phyloP scores from a whole-genome alignment of 2,113 vertebrate species.

The Tupaia tana region DNA sequence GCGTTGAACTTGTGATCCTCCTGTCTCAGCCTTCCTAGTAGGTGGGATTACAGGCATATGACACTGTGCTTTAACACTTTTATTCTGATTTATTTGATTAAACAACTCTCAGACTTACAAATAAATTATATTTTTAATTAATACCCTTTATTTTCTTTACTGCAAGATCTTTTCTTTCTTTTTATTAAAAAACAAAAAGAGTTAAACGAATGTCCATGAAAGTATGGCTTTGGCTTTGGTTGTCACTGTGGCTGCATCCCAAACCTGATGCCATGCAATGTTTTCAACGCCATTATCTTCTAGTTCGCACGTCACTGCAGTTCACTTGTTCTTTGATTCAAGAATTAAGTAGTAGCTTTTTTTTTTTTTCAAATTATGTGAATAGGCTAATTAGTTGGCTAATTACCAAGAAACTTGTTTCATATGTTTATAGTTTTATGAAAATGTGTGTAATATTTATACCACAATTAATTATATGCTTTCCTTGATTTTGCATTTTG shows the following conservation, averaged over 20 bases:
- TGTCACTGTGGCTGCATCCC: neutral
- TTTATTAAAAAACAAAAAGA: neutral
- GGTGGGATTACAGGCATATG: too few species aligned
- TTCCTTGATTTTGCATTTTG: neutral
- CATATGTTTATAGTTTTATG: neutral
- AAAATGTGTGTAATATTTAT: neutral
- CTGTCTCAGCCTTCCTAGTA: too few species aligned
- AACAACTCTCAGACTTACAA: neutral
- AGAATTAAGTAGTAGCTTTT: neutral
- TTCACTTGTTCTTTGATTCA: conserved; percentile 17
- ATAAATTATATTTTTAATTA: neutral
- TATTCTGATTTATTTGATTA: neutral
- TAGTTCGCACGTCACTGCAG: neutral
- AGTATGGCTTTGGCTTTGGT: neutral
- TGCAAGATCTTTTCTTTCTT: neutral
- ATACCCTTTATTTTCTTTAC: neutral
- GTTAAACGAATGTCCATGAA: neutral
- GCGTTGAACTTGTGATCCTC: too few species aligned
- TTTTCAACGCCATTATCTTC: neutral
- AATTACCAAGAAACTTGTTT: neutral
- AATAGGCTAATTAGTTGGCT: neutral
- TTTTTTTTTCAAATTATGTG: conserved; percentile 6
- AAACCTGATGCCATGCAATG: neutral
- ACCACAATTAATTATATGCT: neutral
- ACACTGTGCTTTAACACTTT: neutral